These are phyloP conservation scores for Euphydryas editha DNA, from an alignment of 2,888 invertebrate species.

Conservation along the genomic window DNA sequence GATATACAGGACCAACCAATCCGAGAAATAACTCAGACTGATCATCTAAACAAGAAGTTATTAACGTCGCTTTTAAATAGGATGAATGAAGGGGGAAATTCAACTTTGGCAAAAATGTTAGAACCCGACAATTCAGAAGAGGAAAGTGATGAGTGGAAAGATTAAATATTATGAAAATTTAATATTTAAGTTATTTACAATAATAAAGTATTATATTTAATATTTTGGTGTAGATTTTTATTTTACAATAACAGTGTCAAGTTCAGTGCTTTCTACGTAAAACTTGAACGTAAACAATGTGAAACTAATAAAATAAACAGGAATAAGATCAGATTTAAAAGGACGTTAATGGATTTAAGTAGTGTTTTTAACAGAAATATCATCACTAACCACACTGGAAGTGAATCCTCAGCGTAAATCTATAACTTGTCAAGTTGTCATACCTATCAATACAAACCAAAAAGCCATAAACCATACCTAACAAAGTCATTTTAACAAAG, in stretches of 20 bases:
- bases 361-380: too few relatives aligned
- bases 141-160: constrained; percentile 67
- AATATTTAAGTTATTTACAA: background rate
- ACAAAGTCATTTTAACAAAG: too few relatives aligned
- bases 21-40: constrained; percentile 85
- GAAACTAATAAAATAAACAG: too few relatives aligned
- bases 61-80: constrained; percentile 85
- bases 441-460: too few relatives aligned
- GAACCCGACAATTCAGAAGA: constrained; percentile 62
- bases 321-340: too few relatives aligned
- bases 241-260: background rate
- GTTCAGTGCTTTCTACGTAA: background rate
- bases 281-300: background rate
- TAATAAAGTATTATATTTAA: constrained; percentile 16
- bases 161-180: constrained; percentile 16
- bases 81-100: constrained; percentile 78
- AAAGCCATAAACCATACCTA: too few relatives aligned
- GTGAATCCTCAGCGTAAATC: too few relatives aligned
- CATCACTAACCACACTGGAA: too few relatives aligned
- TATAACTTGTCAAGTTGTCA: too few relatives aligned
- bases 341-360: too few relatives aligned
- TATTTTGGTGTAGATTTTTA: background rate
- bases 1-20: constrained; percentile 58
- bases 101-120: constrained; percentile 60
- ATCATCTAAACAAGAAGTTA: constrained; percentile 86